Evolutionary conservation across 2,113 vertebrate genomes (phyloP), one percentile per base, ranked within the genome.

Genomic region (Zapornia atra): DNA sequence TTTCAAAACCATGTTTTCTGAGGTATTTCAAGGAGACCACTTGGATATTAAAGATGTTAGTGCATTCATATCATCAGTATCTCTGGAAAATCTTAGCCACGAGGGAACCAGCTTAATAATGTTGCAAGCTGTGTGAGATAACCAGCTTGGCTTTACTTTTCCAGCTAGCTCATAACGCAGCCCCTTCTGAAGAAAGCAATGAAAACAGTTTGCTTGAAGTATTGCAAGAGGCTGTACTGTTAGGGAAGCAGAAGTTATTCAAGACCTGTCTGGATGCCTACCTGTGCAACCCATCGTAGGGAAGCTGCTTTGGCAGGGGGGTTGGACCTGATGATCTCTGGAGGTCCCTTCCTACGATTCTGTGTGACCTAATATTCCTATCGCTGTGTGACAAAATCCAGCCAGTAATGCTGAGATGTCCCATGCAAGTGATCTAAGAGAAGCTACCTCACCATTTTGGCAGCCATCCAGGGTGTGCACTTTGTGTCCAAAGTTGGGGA

Each of bases 91-190:
- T 86, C 64, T 88, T 90, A 80, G 36, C 84, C 54, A 12, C 87
- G 54, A 66, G 71, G 82, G 75, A 96, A 77, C 15, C 11, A 29
- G 46, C 79, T 73, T 71, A 82, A 57, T 51, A 66, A 34, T 28
- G 22, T 80, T 93, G 71, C 53, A 73, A 86, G 71, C 56, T 70
- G 38, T 70, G 56, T 95, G 94, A 92, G 88, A 96, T 93, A 96
- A 94, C 88, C 63, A 86, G 69, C 34, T 86, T 63, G 79, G 80
- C 91, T 78, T 90, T 73, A 44, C 34, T 92, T 81, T 87, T 77
- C 88, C 88, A 76, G 64, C 59, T 64, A 66, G 59, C 13, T 95
- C 40, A 13, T 63, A 59, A 40, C 11, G 38, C 70, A 83, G n/a
- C n/a, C 34, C 42, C 44, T 94, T 94, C 38, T 54, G 68, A 90